Evolutionary conservation across 2,797 vertebrate species (phyloP), one percentile per base, ranked within the genome.

Genomic region (Eulemur albifrons): DNA sequence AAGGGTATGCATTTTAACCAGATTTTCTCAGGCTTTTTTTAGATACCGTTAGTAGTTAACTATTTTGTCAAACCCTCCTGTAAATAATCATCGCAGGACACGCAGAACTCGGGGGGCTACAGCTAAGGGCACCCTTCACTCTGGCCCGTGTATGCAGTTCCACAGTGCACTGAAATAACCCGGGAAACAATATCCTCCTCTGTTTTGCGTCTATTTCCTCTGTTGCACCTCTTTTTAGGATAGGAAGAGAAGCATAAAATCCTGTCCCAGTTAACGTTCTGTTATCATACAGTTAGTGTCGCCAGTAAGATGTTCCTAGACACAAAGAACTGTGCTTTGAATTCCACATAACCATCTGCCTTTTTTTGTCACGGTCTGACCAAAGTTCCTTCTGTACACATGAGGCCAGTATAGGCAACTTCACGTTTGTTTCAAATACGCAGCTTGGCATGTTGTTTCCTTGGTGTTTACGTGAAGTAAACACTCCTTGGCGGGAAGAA

Each of bases 1-100:
- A 63, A 96, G 81, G 97, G 97, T 94, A 96, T 95, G 27, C 89
- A 70, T 97, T 97, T 97, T 98, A 97, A 98, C 97, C 97, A 97
- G 95, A 96, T 95, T 92, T 98, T 98, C 98, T 98, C 98, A 98
- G 98, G 98, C 98, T 97, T 98, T 94, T 97, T 94, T 40, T 93
- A 96, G 52, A 77, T 85, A 27, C 52, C 77, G 94, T 75, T 93
- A 40, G 91, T 97, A 96, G 95, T 98, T 95, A 97, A 98, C 97
- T 97, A 17, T 98, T 98, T 97, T 98, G 92, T 87, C 97, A 97
- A 97, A 97, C 97, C 96, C 93, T 97, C 67, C 82, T 98, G 90
- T 97, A 79, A 2, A 97, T 93, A 98, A 96, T 90, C 70, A 32
- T 50, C 15, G 2, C 63, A 35, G 75, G 83, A 80, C 95, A 35